Evolutionary conservation across 2,888 invertebrate genomes (phyloP), one percentile per base, ranked within the genome.

Genomic region (Melanophora roralis): DNA sequence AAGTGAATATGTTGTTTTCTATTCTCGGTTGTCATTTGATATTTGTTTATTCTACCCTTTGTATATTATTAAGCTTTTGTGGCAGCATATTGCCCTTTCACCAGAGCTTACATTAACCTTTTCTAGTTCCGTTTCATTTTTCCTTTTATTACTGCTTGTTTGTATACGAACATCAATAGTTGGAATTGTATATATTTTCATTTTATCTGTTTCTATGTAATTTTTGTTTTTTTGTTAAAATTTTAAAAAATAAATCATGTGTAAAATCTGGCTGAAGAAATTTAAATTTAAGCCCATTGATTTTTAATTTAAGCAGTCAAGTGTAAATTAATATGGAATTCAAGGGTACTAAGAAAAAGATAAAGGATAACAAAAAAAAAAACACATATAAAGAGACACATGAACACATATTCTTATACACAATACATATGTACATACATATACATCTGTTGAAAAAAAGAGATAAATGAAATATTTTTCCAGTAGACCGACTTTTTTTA

Each of bases 121-220:
- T 64, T 64, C 64, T 16, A 60, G 67, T 67, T 75, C 36, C 60
- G 60, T 14, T 55, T 68, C 68, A 36, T 53, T 36, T 16, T 4
- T n/a, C 1, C 12, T 45, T 19, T 38, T n/a, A 14, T 4, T 40
- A 16, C n/a, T 23, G 11, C 16, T 47, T 1, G 1, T 5, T 16
- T 19, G 1, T 49, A 27, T 59, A 11, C 21, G 2, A n/a, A 14
- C 9, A 27, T 51, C n/a, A 36, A 23, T 27, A 45, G 38, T 45
- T 57, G 43, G 53, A 43, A 43, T 53, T 72, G 19, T 8, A 11
- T 12, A n/a, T 49, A 1, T 1, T 40, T 32, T 34, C n/a, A 14
- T 47, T 27, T 12, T 19, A 21, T 11, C 49, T 59, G 32, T 40
- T 57, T 73, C 49, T 21, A 32, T 19, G 40, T 53, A 40, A 19